phyloP scores from a whole-genome alignment of 2,888 invertebrate genomes.

The Leptura quadrifasciata region DNA sequence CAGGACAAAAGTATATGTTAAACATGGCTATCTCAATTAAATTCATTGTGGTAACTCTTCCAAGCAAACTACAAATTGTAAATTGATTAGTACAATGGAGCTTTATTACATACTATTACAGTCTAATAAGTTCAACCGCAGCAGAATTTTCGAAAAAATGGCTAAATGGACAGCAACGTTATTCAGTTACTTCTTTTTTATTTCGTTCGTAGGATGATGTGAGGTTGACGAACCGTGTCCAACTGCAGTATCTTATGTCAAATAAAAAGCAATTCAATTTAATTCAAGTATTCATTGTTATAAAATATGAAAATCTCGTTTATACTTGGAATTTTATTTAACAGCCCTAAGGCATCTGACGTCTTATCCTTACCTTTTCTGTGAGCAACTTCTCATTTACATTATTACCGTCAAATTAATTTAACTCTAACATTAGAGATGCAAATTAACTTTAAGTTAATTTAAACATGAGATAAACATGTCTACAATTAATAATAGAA shows the following conservation, averaged over 20 bases:
- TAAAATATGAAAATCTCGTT: slow-evolving; percentile 60
- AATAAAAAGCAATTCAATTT: slow-evolving; percentile 59
- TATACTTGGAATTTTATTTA: slow-evolving; percentile 51
- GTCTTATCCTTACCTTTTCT: slow-evolving; percentile 27
- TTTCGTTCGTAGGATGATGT: slow-evolving; percentile 28
- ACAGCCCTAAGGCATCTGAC: slow-evolving; percentile 46
- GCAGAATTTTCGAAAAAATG: slow-evolving; percentile 11
- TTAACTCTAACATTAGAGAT: slow-evolving; percentile 65
- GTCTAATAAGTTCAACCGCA: slow-evolving; percentile 9
- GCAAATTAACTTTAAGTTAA: slow-evolving; percentile 66
- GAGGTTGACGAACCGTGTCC: slow-evolving; percentile 49
- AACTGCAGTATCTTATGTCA: slow-evolving; percentile 49
- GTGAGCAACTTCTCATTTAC: slow-evolving; percentile 61
- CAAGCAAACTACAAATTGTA: background rate
- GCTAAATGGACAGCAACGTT: slow-evolving; percentile 27
- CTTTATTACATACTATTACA: slow-evolving; percentile 8
- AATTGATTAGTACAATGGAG: background rate
- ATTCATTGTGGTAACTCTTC: background rate
- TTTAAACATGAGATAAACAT: slow-evolving; percentile 66
- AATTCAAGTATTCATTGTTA: slow-evolving; percentile 56
- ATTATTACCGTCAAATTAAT: slow-evolving; percentile 68
- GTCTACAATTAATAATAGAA: slow-evolving; percentile 65
- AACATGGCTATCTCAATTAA: slow-evolving; percentile 2
- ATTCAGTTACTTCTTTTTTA: slow-evolving; percentile 14
- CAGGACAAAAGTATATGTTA: background rate